A percentile compares a stretch with the other conserved stretches of the same genome.
Evolutionary conservation across 2,888 invertebrate genomes (phyloP).

Genomic region (Sepiola atlantica): DNA sequence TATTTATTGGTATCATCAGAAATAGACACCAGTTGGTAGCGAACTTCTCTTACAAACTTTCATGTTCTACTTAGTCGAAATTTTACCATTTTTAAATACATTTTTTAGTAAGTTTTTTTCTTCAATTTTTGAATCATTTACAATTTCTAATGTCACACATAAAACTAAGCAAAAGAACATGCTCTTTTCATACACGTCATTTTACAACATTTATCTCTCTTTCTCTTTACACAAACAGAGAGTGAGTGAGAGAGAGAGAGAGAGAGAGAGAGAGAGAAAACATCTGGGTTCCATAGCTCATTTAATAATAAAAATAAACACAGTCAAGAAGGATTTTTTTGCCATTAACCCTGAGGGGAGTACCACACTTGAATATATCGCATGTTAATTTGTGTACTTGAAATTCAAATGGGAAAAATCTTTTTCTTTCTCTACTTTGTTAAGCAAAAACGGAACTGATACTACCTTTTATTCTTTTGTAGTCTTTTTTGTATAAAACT

Average conservation of each 20-base stretch:
- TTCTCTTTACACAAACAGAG: too few relatives aligned
- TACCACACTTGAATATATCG: too few relatives aligned
- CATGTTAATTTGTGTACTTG: neutral
- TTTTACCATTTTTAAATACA: neutral
- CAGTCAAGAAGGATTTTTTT: too few relatives aligned
- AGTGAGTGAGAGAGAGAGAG: too few relatives aligned
- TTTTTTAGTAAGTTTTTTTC: neutral
- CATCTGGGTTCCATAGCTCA: too few relatives aligned
- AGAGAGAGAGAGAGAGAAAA: too few relatives aligned
- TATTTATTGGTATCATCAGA: neutral
- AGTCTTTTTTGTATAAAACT: neutral
- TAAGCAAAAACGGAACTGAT: neutral
- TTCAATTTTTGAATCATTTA: neutral
- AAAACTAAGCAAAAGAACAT: neutral
- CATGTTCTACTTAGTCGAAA: too few relatives aligned
- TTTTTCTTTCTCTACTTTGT: neutral
- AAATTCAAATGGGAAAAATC: neutral
- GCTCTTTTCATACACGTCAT: too few relatives aligned
- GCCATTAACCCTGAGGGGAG: too few relatives aligned
- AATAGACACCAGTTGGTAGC: neutral
- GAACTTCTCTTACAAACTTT: neutral
- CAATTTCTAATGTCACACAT: neutral
- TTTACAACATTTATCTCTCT: too few relatives aligned
- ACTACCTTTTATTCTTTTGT: neutral
- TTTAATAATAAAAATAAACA: too few relatives aligned